A percentile compares a stretch with the other conserved stretches of the same genome.
Conservation (phyloP, 2,888 invertebrate genomes). For the Eupithecia vulgata region DNA sequence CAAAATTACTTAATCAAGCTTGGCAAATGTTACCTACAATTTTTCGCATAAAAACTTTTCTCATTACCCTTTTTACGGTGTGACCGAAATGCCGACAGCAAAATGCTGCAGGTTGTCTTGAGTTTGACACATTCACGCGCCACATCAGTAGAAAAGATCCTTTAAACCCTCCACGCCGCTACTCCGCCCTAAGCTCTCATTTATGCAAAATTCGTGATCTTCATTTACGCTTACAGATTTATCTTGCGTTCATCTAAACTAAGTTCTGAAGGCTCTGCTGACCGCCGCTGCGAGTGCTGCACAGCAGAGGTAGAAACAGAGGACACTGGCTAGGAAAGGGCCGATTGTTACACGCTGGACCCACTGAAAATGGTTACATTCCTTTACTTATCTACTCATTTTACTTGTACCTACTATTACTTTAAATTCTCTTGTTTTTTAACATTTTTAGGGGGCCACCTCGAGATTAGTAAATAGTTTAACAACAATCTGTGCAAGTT, state of each 20-base stretch:
- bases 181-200: not conserved
- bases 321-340: not conserved
- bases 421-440: too few relatives aligned
- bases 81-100: not conserved
- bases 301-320: constrained; percentile 14
- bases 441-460: too few relatives aligned
- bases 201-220: not conserved
- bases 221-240: constrained; percentile 14
- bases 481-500: too few relatives aligned
- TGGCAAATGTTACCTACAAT: not conserved
- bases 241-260: constrained; percentile 7
- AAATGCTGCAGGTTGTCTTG: not conserved
- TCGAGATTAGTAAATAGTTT: too few relatives aligned
- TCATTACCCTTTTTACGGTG: not conserved
- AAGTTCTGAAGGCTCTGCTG: constrained; percentile 13
- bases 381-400: too few relatives aligned
- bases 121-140: not conserved
- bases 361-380: constrained; percentile 13
- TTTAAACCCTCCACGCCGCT: not conserved
- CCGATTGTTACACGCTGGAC: constrained; percentile 4
- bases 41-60: not conserved
- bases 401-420: too few relatives aligned
- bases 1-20: too few relatives aligned
- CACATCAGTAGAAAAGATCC: not conserved
- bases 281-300: not conserved